Percentiles rank a stretch among this genome's conserved stretches.
Evolutionary conservation across 37 sponge, comb jelly and placozoan genomes (phyloP).

Genomic region (Bolinopsis microptera): DNA sequence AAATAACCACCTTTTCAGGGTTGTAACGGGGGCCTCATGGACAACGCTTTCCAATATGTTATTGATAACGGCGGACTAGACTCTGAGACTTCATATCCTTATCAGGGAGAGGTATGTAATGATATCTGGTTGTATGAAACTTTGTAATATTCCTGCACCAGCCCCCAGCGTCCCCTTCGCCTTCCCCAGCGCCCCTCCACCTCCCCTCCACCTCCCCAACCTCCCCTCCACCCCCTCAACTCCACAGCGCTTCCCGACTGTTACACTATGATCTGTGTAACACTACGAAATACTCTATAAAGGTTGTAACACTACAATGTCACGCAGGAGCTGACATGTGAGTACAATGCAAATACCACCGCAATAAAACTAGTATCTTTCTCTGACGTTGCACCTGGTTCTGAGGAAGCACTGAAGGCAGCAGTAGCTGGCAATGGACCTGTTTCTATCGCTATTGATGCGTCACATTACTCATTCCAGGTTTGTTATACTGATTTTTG

Average conservation of each 20-base stretch:
- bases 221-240: no score
- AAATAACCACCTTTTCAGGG: conserved; percentile 53
- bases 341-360: conserved; percentile 10
- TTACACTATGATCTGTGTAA: no score
- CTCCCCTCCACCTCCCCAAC: no score
- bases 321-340: conserved; percentile 67
- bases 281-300: no score
- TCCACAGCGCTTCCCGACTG: no score
- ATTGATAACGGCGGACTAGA: conserved; percentile 55
- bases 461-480: conserved; percentile 74
- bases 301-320: neutral
- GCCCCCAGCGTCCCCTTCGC: no score
- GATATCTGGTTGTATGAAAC: no score
- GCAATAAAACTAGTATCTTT: conserved; percentile 66
- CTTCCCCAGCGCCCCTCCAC: no score
- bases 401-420: conserved; percentile 67
- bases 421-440: conserved; percentile 66
- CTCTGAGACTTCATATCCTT: conserved; percentile 47
- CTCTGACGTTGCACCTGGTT: conserved; percentile 60
- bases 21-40: conserved; percentile 55
- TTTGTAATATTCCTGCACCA: neutral
- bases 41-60: conserved; percentile 50
- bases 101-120: conserved; percentile 10
- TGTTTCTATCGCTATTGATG: conserved; percentile 84
- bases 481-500: neutral